Evolutionary conservation across 2,113 vertebrate genomes (phyloP).

Genomic region (Callospermophilus lateralis): DNA sequence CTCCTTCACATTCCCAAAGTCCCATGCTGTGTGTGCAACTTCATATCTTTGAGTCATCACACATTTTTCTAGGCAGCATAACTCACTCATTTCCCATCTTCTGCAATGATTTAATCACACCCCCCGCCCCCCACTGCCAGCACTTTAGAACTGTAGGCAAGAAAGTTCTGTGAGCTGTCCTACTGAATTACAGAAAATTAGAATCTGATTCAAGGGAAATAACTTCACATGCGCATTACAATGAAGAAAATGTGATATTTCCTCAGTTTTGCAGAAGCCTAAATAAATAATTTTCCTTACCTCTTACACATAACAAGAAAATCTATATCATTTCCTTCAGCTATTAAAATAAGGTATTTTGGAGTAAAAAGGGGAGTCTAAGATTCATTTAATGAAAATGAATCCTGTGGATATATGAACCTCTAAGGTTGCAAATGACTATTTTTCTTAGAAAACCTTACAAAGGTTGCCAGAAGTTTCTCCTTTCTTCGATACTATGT

Average conservation of each 20-base stretch:
- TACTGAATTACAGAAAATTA: conserved; percentile 73
- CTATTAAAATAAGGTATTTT: conserved; percentile 25
- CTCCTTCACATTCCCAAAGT: conserved; percentile 23
- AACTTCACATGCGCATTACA: conserved; percentile 57
- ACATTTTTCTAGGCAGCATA: conserved; percentile 67
- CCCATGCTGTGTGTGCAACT: conserved; percentile 39
- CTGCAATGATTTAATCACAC: conserved; percentile 44
- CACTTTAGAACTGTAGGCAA: conserved; percentile 56
- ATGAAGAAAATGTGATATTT: conserved; percentile 68
- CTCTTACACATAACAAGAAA: conserved; percentile 6
- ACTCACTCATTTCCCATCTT: conserved; percentile 64
- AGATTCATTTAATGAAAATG: conserved; percentile 30
- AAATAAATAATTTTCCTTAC: conserved; percentile 62
- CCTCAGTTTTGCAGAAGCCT: conserved; percentile 53
- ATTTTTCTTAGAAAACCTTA: conserved; percentile 57
- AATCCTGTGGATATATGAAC: background rate
- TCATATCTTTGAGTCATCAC: conserved; percentile 61
- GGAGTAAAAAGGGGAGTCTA: background rate
- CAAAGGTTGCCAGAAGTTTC: background rate
- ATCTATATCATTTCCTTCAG: background rate
- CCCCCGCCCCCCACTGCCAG: background rate
- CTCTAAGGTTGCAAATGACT: background rate
- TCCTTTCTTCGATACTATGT: background rate
- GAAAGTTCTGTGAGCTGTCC: conserved; percentile 68
- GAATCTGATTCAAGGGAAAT: conserved; percentile 71